Base-by-base conservation (phyloP, 2,113 vertebrate species). In the Microtus richardsoni region DNA sequence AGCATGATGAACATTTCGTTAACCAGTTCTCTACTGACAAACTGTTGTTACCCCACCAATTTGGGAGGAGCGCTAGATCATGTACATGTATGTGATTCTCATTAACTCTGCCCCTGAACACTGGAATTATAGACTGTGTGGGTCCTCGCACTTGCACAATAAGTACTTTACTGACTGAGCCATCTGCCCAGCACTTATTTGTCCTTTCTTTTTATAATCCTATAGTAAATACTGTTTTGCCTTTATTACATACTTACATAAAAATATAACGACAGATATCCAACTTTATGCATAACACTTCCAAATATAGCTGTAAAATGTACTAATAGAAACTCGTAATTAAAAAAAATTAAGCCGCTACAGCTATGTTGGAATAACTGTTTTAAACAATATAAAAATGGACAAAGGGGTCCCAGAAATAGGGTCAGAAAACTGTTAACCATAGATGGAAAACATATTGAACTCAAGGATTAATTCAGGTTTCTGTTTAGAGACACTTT, bases 341-440 rank as follows among this genome's bases (percentile, higher is more conserved):
- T 71, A 8, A 44, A 94, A 94, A 91, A 86, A 66, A n/a, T 78
- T 84, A 91, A 77, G 22, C 58, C 33, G 44, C 77, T 80, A 33
- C 39, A 85, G 36, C 16, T 79, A 39, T 79, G 5, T n/a, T 28
- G 52, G 33, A 91, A 22, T 88, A 96, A 93, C 39, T 80, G 47
- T 39, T 80, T 78, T 39, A 90, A 90, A n/a, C 71, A 77, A 52
- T 60, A 92, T n/a, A 73, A 95, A 96, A 77, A 28, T 73, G 7
- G n/a, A 66, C 44, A 94, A 92, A 91, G 5, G 54, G 4, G n/a
- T 83, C 87, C 52, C 52, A 91, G 49, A 94, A 82, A 90, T 6
- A 21, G 12, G 77, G 52, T 62, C 62, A 78, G 30, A 91, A n/a
- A 88, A 91, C 75, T 36, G 16, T 52, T 16, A 83, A 16, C 68